phyloP scores from a whole-genome alignment of 2,113 vertebrate genomes.

The Poecilia latipinna region DNA sequence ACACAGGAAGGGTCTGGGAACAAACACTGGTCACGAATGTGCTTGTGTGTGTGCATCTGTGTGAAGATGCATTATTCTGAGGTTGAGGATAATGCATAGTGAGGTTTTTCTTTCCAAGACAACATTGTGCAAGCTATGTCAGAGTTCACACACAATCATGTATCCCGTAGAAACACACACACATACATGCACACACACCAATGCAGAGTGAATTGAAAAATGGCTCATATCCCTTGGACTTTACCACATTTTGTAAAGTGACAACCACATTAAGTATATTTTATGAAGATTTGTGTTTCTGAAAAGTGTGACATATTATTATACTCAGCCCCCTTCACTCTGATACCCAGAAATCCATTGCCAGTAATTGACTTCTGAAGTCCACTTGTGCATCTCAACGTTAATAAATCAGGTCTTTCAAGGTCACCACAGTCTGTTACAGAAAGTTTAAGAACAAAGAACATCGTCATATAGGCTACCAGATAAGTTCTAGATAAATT shows the following conservation, averaged over 20 bases:
- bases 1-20: slow-evolving; percentile 30
- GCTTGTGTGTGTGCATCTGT: not conserved
- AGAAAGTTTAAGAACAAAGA: no score
- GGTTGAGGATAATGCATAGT: slow-evolving; percentile 67
- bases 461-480: no score
- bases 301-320: not conserved
- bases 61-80: slow-evolving; percentile 43
- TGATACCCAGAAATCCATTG: no score
- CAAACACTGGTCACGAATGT: slow-evolving; percentile 28
- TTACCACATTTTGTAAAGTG: not conserved
- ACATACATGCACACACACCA: not conserved
- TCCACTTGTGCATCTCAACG: no score
- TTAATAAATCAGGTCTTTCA: no score
- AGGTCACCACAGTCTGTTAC: no score
- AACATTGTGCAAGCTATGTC: slow-evolving; percentile 54
- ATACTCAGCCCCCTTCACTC: not conserved
- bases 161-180: slow-evolving; percentile 28
- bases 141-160: slow-evolving; percentile 62
- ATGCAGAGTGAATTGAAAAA: slow-evolving; percentile 17
- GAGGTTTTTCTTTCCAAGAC: slow-evolving; percentile 60
- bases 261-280: not conserved
- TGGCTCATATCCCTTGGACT: not conserved
- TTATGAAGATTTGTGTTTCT: not conserved
- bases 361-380: no score
- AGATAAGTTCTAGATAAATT: no score